Conservation (phyloP, 2,113 vertebrate genomes). For the Lepidothrix coronata region DNA sequence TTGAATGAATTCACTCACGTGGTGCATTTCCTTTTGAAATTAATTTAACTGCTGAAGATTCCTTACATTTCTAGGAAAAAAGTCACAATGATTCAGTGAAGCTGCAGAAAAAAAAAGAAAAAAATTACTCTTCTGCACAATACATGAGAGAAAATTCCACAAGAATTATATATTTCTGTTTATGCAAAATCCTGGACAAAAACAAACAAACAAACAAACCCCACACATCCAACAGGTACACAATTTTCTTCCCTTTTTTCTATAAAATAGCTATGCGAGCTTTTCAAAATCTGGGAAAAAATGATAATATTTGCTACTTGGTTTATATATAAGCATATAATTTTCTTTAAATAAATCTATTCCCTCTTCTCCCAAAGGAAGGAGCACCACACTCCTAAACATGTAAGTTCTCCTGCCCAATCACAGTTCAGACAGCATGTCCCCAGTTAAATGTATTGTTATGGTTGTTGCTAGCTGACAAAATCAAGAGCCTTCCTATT, state of each 20-base stretch:
- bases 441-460: background rate
- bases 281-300: background rate
- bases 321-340: background rate
- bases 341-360: background rate
- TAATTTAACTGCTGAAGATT: background rate
- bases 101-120: background rate
- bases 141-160: background rate
- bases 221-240: background rate
- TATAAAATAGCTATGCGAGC: background rate
- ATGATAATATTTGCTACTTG: background rate
- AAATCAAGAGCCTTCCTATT: background rate
- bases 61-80: background rate
- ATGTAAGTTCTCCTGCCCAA: background rate
- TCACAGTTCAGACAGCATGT: background rate
- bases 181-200: background rate
- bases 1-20: background rate
- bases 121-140: background rate
- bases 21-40: background rate
- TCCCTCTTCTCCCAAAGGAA: background rate
- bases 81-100: background rate
- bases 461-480: background rate
- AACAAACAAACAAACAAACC: background rate
- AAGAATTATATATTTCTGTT: background rate
- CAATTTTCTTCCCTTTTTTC: background rate
- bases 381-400: background rate